Percentiles rank a stretch among this genome's conserved stretches.
Evolutionary conservation across 2,113 vertebrate genomes (phyloP).

Genomic region (Tenebrosternarchus preto): DNA sequence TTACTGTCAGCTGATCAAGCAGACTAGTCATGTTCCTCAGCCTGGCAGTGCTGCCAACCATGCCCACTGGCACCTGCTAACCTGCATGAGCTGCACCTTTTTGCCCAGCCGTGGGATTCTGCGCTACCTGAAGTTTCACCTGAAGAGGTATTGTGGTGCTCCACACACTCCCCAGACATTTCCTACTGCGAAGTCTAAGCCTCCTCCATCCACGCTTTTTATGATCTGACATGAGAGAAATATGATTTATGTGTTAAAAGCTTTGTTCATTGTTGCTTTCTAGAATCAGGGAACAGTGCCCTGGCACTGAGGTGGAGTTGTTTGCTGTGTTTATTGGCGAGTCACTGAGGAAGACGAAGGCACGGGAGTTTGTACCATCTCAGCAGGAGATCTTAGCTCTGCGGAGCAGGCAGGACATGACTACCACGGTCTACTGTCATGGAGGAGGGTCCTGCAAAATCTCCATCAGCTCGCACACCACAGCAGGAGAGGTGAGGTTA

Average conservation of each 20-base stretch:
- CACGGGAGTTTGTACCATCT: slow-evolving; percentile 87
- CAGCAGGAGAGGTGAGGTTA: slow-evolving; percentile 70
- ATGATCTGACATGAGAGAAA: too few species aligned
- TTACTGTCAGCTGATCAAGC: slow-evolving; percentile 92
- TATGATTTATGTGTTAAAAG: too few species aligned
- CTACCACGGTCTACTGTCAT: slow-evolving; percentile 89
- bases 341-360: slow-evolving; percentile 88
- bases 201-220: too few species aligned
- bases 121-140: slow-evolving; percentile 89
- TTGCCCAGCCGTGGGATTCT: slow-evolving; percentile 86
- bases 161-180: background rate
- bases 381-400: slow-evolving; percentile 90
- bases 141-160: slow-evolving; percentile 74
- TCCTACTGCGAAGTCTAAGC: too few species aligned
- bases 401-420: slow-evolving; percentile 87
- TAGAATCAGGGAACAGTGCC: slow-evolving; percentile 84
- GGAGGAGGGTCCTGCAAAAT: slow-evolving; percentile 93
- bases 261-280: background rate
- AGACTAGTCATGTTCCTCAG: slow-evolving; percentile 89
- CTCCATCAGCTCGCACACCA: slow-evolving; percentile 88
- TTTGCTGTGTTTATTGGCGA: slow-evolving; percentile 84
- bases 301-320: slow-evolving; percentile 83
- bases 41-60: slow-evolving; percentile 78
- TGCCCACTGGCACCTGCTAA: slow-evolving; percentile 88
- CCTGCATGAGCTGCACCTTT: slow-evolving; percentile 89